phyloP scores from a whole-genome alignment of 1,140 invertebrate genomes.

The Neodiprion fabricii region DNA sequence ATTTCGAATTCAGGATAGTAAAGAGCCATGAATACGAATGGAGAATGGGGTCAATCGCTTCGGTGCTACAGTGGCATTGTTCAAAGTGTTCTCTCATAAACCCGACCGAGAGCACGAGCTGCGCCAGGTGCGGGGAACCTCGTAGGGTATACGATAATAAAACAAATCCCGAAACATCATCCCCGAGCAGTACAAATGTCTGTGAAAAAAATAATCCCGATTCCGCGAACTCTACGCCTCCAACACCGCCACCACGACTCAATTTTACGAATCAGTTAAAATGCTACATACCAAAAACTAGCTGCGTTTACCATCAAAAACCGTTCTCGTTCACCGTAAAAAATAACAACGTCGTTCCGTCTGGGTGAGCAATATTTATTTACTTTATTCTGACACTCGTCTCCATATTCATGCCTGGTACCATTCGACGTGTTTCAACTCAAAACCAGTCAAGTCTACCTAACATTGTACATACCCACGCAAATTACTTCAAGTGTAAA shows the following conservation, averaged over 20 bases:
- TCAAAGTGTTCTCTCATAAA: constrained; percentile 84
- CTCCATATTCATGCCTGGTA: not conserved
- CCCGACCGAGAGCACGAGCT: constrained; percentile 79
- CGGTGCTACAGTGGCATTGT: constrained; percentile 90
- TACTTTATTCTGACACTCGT: constrained; percentile 10
- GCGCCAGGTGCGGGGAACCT: constrained; percentile 77
- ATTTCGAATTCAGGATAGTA: not conserved
- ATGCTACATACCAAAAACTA: not conserved
- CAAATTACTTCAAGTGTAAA: constrained; percentile 19
- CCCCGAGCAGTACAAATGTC: not conserved
- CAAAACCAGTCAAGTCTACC: not conserved
- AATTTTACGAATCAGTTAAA: constrained; percentile 3
- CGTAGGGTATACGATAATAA: constrained; percentile 34
- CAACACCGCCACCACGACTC: constrained; percentile 49
- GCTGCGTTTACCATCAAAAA: not conserved
- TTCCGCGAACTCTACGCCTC: constrained; percentile 45
- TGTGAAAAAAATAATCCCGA: not conserved
- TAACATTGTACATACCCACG: too few species aligned
- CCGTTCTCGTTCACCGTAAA: constrained; percentile 3
- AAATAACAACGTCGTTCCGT: constrained; percentile 15
- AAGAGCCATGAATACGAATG: constrained; percentile 58
- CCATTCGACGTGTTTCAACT: not conserved
- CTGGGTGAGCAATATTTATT: constrained; percentile 10
- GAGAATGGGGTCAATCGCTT: constrained; percentile 86
- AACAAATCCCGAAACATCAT: constrained; percentile 39